These are phyloP conservation scores for Ginglymostoma cirratum DNA, from an alignment of 2,113 vertebrate species.

Conservation along the genomic window DNA sequence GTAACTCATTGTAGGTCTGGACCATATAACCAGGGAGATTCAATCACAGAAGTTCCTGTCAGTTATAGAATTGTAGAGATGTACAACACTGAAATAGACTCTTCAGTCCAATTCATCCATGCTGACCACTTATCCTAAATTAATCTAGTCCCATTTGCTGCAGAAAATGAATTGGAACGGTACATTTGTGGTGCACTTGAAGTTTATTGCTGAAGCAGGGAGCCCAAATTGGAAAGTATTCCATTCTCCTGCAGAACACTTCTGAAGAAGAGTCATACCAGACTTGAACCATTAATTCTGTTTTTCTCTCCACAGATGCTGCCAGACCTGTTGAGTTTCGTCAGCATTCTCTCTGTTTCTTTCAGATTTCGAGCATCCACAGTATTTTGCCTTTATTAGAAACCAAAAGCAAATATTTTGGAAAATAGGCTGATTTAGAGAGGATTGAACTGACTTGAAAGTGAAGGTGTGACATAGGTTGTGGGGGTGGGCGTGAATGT, in stretches of 20 bases:
- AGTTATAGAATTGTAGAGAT: too few species aligned
- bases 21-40: neutral
- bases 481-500: fast-evolving
- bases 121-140: too few species aligned
- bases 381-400: neutral
- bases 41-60: neutral
- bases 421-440: neutral
- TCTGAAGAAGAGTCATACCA: too few species aligned
- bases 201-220: neutral
- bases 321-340: too few species aligned
- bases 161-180: neutral
- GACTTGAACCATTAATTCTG: too few species aligned
- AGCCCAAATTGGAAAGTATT: neutral
- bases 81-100: too few species aligned
- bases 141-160: too few species aligned
- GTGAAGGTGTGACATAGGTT: neutral
- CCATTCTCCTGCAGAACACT: neutral
- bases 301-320: too few species aligned
- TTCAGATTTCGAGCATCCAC: too few species aligned
- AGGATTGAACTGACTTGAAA: neutral
- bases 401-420: neutral
- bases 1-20: neutral
- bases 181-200: neutral
- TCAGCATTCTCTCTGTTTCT: too few species aligned
- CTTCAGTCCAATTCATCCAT: too few species aligned